These are phyloP conservation scores for Grammomys surdaster DNA, from an alignment of 2,113 vertebrate species.

Conservation along the genomic window DNA sequence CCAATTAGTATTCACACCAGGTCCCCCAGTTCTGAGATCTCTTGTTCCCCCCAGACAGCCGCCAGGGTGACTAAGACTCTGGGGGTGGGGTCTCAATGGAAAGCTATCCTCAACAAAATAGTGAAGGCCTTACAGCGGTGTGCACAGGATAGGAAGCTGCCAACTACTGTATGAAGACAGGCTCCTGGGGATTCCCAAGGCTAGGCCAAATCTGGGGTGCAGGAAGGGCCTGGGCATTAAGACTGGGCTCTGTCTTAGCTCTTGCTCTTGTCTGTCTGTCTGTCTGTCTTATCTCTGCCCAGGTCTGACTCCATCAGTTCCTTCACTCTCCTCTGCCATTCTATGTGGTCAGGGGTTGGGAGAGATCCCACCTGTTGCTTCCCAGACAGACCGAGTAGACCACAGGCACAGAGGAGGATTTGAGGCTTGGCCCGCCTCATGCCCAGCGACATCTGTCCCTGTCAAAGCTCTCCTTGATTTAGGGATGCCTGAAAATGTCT, in stretches of 20 bases:
- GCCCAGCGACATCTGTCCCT: fast-evolving
- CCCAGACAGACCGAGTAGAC: background rate
- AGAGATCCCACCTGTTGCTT: background rate
- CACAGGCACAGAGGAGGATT: too few species aligned
- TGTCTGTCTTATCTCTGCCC: background rate
- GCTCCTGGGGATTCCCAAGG: background rate
- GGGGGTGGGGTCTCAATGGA: background rate
- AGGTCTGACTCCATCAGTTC: background rate
- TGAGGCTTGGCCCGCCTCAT: fast-evolving
- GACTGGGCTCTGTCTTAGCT: too few species aligned
- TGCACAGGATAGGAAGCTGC: background rate
- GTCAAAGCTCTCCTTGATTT: background rate
- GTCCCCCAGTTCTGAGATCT: background rate
- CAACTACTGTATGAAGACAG: background rate
- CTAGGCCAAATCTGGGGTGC: background rate
- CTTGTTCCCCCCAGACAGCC: background rate
- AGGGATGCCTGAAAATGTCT: background rate
- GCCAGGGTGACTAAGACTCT: background rate
- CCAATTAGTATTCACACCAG: background rate
- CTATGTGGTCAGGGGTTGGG: background rate
- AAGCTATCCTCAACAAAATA: background rate
- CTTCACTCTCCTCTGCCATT: too few species aligned
- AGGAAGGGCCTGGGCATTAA: background rate
- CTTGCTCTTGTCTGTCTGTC: background rate
- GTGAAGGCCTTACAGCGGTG: background rate